Base-by-base conservation (phyloP, 2,888 invertebrate genomes). In the Pogonocherus hispidulus region DNA sequence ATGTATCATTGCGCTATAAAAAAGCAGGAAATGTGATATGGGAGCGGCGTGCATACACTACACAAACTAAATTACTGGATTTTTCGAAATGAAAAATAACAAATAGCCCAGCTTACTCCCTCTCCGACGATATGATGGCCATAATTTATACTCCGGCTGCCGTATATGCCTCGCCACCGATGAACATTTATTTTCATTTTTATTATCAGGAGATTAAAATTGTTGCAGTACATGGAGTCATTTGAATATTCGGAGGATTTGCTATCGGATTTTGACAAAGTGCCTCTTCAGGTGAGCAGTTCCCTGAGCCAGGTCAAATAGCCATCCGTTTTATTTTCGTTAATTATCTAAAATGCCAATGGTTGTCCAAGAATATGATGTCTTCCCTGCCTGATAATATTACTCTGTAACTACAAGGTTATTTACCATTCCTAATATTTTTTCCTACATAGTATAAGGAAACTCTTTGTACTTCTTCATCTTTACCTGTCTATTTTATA, bases 21-120 rank as follows among this genome's bases (percentile, higher is more conserved):
- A 86, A 84, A 85, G 83, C 86, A 86, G 85, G 86, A 86, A 86
- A 86, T 85, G 85, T 84, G 86, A 86, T 86, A 86, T 83, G 85
- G 84, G 84, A 82, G 78, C 82, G 79, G 80, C 79, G 80, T 81
- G 82, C 81, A 83, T 81, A 82, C 83, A 83, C 84, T 84, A 84
- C 83, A 84, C 84, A 85, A 85, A 86, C 85, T 86, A 86, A 85
- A 85, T 85, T 85, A 85, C 85, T 84, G 85, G 85, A 86, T 85
- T 85, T 86, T 85, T 84, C 84, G 84, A 85, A 86, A 86, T 85
- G 86, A 85, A 86, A 86, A 86, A 86, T 85, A 86, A 86, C 86
- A 86, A 85, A 86, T 85, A 85, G 84, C 84, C 85, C 80, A 82
- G 85, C 85, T 85, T 85, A 85, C 83, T 81, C 81, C 82, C 83